Evolutionary conservation across 23 tunicate genomes (phyloP).

Genomic region (Oikopleura dioica): DNA sequence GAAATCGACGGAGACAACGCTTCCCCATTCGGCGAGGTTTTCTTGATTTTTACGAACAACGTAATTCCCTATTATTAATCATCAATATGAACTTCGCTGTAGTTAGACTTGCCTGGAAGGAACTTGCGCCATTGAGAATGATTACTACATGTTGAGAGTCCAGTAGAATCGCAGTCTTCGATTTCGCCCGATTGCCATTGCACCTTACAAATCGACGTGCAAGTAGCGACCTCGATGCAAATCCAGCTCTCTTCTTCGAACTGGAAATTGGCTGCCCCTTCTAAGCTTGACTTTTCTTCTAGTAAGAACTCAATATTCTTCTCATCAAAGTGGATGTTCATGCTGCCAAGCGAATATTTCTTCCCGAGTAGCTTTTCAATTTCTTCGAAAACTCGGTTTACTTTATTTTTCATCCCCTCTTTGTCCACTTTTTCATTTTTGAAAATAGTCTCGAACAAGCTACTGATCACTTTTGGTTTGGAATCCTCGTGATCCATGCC

Average conservation of each 20-base stretch:
- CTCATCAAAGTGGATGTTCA: too few relatives aligned
- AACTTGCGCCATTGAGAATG: conserved; percentile 37
- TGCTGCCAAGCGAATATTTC: too few relatives aligned
- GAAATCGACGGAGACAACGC: not conserved
- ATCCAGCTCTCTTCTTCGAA: not conserved
- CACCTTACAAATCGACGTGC: not conserved
- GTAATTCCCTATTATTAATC: too few relatives aligned
- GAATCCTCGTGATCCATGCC: too few relatives aligned
- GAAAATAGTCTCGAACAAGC: too few relatives aligned
- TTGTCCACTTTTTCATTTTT: too few relatives aligned
- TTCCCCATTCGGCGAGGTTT: not conserved
- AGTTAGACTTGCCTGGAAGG: too few relatives aligned
- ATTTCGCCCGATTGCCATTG: not conserved
- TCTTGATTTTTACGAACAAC: not conserved
- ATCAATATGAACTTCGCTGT: too few relatives aligned
- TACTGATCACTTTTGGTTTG: too few relatives aligned
- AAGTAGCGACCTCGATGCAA: not conserved
- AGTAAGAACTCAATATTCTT: not conserved
- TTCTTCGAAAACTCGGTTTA: too few relatives aligned
- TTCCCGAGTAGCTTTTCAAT: too few relatives aligned
- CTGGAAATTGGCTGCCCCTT: not conserved
- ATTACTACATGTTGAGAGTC: conserved; percentile 18
- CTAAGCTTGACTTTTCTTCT: not conserved
- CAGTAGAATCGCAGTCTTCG: not conserved
- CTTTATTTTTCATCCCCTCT: too few relatives aligned